A percentile compares a stretch with the other conserved stretches of the same genome.
phyloP scores from a whole-genome alignment of 2,113 vertebrate species.

The Melospiza georgiana region DNA sequence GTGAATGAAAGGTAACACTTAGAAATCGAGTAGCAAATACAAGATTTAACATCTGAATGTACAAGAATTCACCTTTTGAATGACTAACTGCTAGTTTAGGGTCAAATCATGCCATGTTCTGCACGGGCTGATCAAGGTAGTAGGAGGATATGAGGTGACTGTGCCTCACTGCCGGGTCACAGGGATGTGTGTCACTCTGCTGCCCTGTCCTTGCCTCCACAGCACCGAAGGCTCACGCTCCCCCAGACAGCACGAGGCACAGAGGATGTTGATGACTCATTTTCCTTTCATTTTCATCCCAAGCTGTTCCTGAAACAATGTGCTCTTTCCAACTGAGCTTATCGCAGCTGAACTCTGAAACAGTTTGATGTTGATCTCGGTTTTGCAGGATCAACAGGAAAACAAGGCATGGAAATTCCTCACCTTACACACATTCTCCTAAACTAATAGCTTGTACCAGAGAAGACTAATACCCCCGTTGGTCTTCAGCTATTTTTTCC shows the following conservation, averaged over 20 bases:
- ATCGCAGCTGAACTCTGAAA: background rate
- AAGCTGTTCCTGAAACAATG: conserved; percentile 16
- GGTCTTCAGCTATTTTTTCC: background rate
- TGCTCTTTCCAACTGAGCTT: background rate
- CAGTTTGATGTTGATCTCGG: background rate
- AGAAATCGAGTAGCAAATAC: background rate
- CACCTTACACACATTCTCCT: background rate
- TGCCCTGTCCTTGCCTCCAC: background rate
- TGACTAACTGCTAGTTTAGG: background rate
- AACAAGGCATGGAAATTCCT: background rate
- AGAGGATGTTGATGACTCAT: conserved; percentile 37
- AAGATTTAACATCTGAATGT: background rate
- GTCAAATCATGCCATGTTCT: background rate
- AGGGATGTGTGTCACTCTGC: background rate
- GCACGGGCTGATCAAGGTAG: background rate
- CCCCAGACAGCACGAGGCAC: background rate
- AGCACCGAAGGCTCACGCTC: background rate
- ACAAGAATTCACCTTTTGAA: background rate
- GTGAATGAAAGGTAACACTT: background rate
- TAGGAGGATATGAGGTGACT: background rate
- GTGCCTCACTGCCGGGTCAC: background rate
- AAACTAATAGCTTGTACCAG: background rate
- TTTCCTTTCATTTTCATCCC: conserved; percentile 36
- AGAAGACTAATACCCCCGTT: background rate
- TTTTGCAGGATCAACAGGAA: conserved; percentile 6